Base-by-base conservation (phyloP, 2,888 invertebrate genomes). In the Heteromurus nitidus region DNA sequence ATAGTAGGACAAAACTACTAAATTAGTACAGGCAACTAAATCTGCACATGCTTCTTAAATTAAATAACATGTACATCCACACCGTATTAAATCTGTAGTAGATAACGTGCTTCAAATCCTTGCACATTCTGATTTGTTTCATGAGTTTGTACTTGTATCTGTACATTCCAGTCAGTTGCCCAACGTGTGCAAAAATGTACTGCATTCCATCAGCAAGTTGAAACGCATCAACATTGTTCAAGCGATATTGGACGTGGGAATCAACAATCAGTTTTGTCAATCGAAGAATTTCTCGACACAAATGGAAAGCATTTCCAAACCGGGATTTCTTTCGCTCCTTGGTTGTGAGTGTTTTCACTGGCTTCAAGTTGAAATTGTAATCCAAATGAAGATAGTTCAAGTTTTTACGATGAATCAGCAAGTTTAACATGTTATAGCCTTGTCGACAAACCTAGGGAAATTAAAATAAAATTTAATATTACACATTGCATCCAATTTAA, bases 81-180 rank as follows among this genome's bases (percentile, higher is more conserved):
- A 96, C 96, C 67, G 99, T 99, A 89, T 99, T 99, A 90, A 99
- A 99, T 83, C 99, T 93, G 91, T 99, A 99, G 90, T 99, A 99
- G 88, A 99, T 97, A 86, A 99, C 91, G 92, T 99, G 99, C 89
- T 99, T 99, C 87, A 99, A 91, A 91, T 99, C 99, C 90, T 99
- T 99, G 92, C 99, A 99, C 99, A 99, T 99, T 68, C 99, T 92
- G 87, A 99, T 99, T 91, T 99, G 99, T 88, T 97, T 92, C 98
- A 99, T 99, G 74, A 99, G 91, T 90, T 99, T 99, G 91, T 99
- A 99, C 88, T 97, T 97, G 91, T 99, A 99, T 30, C 99, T 92
- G 91, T 99, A 99, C 99, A 99, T 99, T 89, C 99, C 99, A 0
- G 99, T 99, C 81, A 99, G 91, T 89, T 99, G 99, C 0, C 99